phyloP scores from a whole-genome alignment of 1,140 invertebrate genomes.

The Diuraphis noxia region DNA sequence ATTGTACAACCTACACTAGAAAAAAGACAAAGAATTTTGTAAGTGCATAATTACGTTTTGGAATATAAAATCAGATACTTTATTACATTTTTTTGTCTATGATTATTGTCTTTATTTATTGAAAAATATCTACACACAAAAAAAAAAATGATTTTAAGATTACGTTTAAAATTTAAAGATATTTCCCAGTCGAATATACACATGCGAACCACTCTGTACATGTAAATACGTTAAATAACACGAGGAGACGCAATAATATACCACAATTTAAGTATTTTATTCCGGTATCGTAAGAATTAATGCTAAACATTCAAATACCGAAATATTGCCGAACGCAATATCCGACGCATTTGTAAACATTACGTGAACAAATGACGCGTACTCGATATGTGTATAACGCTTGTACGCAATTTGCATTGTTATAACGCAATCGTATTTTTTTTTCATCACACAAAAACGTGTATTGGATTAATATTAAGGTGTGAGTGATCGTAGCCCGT shows the following conservation, averaged over 20 bases:
- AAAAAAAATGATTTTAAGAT: background rate
- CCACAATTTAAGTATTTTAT: background rate
- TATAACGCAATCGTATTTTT: slow-evolving; percentile 3
- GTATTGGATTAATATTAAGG: background rate
- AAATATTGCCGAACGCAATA: slow-evolving; percentile 20
- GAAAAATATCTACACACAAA: no score
- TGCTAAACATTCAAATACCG: slow-evolving; percentile 2
- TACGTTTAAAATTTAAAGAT: background rate
- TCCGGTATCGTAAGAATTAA: background rate
- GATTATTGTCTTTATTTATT: no score
- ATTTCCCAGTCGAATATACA: no score
- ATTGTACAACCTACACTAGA: background rate
- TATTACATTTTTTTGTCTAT: no score
- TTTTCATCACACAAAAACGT: background rate
- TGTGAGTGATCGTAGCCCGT: background rate
- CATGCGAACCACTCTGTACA: background rate
- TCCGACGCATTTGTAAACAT: background rate
- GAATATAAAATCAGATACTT: no score
- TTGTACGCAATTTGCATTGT: background rate
- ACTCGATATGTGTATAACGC: background rate
- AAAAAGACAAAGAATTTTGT: background rate
- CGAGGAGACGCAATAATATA: background rate
- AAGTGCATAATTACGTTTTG: background rate
- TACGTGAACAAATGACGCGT: slow-evolving; percentile 1
- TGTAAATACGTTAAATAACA: background rate